Conservation (phyloP, 2,113 vertebrate species). For the Trogon surrucura region DNA sequence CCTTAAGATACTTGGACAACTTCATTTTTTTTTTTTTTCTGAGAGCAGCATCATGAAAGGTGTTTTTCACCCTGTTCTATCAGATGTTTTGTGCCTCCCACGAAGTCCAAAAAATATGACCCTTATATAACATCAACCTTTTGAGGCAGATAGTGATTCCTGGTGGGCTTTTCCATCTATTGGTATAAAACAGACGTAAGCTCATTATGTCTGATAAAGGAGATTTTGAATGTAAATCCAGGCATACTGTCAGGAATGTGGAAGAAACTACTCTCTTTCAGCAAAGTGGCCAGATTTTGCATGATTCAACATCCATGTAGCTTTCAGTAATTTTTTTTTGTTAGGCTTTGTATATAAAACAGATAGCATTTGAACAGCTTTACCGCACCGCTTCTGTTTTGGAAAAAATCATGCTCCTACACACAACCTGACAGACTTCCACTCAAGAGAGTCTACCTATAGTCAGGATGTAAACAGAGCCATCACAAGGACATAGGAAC, state of each 20-base stretch:
- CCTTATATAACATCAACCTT: fast-evolving
- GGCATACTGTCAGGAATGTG: not conserved
- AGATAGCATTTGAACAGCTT: not conserved
- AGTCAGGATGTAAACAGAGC: not conserved
- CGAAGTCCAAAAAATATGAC: not conserved
- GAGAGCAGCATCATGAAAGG: not conserved
- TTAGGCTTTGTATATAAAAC: not conserved
- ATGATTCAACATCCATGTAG: not conserved
- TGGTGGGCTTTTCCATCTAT: not conserved
- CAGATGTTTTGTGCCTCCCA: not conserved
- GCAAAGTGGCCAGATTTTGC: not conserved
- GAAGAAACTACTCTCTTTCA: not conserved
- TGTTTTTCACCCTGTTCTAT: not conserved
- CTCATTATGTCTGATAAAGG: not conserved
- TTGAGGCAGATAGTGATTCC: not conserved
- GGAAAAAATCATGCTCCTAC: not conserved
- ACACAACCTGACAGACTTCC: not conserved
- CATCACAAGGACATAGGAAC: not conserved
- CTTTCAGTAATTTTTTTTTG: not conserved
- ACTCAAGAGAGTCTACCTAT: not conserved
- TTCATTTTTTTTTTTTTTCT: not conserved
- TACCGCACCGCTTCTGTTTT: not conserved
- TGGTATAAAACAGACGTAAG: not conserved
- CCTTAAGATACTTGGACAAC: not conserved
- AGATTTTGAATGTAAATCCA: constrained; percentile 17